Percentiles rank a stretch among this genome's conserved stretches.
Evolutionary conservation across 2,113 vertebrate species (phyloP).

Genomic region (Pampusana beccarii): DNA sequence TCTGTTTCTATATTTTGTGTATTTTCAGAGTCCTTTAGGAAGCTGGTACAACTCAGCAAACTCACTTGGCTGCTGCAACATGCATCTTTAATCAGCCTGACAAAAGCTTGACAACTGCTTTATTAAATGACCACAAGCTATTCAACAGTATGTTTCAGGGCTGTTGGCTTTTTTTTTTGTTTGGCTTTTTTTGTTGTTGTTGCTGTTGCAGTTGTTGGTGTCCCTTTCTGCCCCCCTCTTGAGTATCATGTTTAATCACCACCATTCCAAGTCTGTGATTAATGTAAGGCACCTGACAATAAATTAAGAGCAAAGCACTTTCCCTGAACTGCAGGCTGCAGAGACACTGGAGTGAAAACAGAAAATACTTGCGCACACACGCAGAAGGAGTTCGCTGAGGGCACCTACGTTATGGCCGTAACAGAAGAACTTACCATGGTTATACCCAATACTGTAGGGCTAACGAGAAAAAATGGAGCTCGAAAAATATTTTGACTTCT

Average conservation of each 20-base stretch:
- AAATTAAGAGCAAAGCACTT: neutral
- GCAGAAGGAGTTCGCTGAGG: neutral
- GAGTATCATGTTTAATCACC: neutral
- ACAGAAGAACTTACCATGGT: conserved; percentile 88
- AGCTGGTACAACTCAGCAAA: neutral
- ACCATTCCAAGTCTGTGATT: neutral
- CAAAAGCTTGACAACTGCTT: neutral
- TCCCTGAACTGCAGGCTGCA: neutral
- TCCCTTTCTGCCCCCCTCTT: rapidly evolving
- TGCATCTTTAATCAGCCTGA: neutral
- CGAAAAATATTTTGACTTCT: conserved; percentile 74
- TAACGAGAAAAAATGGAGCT: conserved; percentile 84
- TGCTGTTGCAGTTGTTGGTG: neutral
- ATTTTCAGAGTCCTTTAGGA: neutral
- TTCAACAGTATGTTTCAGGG: neutral
- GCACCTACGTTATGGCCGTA: neutral
- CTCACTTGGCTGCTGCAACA: neutral
- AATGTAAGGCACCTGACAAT: neutral
- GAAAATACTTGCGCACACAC: neutral
- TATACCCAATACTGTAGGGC: conserved; percentile 89
- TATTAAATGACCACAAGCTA: neutral
- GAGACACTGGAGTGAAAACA: neutral
- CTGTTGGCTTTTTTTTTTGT: neutral
- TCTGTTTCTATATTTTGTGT: neutral
- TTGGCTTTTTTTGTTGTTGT: neutral